phyloP scores from a whole-genome alignment of 2,797 vertebrate genomes.

The Geotria australis region DNA sequence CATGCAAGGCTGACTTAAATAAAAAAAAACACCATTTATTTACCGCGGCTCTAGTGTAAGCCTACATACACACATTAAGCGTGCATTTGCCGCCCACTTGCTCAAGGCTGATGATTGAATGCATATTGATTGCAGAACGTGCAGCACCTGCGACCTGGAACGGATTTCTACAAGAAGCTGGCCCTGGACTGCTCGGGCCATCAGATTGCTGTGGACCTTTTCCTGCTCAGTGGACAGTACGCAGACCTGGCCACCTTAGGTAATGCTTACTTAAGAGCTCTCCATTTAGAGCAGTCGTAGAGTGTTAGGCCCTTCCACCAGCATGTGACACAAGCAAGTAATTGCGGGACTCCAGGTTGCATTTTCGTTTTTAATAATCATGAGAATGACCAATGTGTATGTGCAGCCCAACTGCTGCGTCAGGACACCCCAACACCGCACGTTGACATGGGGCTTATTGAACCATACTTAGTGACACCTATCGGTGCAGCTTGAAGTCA shows the following conservation, averaged over 20 bases:
- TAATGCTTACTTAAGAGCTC: conserved; percentile 6
- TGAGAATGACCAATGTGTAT: too few species aligned
- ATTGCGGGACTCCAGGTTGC: too few species aligned
- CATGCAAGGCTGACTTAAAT: too few species aligned
- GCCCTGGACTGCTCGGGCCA: conserved; percentile 92
- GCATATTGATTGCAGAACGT: conserved; percentile 25
- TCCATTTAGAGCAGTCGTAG: neutral
- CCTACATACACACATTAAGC: too few species aligned
- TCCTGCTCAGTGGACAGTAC: conserved; percentile 66
- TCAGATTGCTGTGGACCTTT: conserved; percentile 77
- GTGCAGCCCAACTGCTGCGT: too few species aligned
- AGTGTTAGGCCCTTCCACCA: neutral
- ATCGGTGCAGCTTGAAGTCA: too few species aligned
- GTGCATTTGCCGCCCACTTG: too few species aligned
- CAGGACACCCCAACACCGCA: too few species aligned
- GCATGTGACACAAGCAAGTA: neutral
- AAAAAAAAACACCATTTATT: too few species aligned
- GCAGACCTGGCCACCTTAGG: conserved; percentile 70
- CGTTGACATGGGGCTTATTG: too few species aligned
- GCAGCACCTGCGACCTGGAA: conserved; percentile 57
- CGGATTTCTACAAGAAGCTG: conserved; percentile 91
- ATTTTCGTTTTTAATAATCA: neutral
- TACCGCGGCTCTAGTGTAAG: too few species aligned
- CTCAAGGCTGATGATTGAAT: neutral
- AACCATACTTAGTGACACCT: too few species aligned